phyloP scores from a whole-genome alignment of 1,140 invertebrate genomes.

The Phocides pigmalion region DNA sequence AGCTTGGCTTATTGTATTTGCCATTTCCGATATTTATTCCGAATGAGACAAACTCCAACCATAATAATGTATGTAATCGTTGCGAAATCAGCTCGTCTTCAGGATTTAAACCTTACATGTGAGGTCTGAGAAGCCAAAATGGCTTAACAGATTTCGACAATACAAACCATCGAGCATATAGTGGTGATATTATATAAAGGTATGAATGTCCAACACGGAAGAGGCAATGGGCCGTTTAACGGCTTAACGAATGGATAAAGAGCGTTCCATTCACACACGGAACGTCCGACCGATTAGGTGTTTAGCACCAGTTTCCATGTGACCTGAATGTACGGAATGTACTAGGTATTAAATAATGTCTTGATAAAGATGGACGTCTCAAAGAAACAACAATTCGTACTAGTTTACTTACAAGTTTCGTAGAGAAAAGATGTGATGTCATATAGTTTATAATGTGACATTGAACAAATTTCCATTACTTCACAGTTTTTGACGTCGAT shows the following conservation, averaged over 20 bases:
- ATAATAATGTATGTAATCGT: no score
- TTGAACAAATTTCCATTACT: no score
- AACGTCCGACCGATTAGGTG: conserved; percentile 22
- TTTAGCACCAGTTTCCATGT: conserved; percentile 20
- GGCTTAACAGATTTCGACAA: conserved; percentile 7
- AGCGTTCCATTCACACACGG: conserved; percentile 22
- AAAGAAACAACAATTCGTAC: not conserved
- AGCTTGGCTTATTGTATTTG: no score
- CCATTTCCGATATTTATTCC: no score
- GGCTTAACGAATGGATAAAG: conserved; percentile 26
- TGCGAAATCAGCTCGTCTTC: no score
- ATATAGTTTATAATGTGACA: no score
- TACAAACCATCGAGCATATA: not conserved
- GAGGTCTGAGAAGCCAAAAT: not conserved
- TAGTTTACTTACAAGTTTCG: no score
- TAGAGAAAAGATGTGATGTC: no score
- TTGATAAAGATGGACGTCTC: not conserved
- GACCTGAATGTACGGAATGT: conserved; percentile 10
- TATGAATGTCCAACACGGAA: conserved; percentile 23
- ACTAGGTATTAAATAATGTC: not conserved
- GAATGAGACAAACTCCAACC: no score
- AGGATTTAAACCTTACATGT: not conserved
- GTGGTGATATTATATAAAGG: conserved; percentile 9
- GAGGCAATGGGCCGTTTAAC: conserved; percentile 21
- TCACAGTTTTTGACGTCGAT: no score